Conservation (phyloP, 2,888 invertebrate species). For the Clusia tigrina region DNA sequence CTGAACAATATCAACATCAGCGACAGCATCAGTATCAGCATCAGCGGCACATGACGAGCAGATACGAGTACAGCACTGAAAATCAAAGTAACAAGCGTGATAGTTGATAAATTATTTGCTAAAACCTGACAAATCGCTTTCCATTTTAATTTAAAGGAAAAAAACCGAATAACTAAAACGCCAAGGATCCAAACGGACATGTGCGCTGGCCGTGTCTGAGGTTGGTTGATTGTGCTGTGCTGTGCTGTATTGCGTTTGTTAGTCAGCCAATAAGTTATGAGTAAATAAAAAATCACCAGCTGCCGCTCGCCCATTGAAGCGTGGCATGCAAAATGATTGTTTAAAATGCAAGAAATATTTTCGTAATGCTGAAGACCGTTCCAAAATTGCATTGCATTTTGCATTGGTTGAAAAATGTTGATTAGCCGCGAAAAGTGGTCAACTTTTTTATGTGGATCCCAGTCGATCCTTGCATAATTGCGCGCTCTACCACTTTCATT, state of each 20-base stretch:
- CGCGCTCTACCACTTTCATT: slow-evolving; percentile 50
- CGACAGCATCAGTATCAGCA: neutral
- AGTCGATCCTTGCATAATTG: slow-evolving; percentile 51
- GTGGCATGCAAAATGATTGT: slow-evolving; percentile 10
- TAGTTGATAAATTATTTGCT: slow-evolving; percentile 51
- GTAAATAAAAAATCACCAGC: too few species aligned
- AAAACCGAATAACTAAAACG: too few species aligned
- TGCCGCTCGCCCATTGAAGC: neutral
- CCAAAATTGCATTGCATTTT: neutral
- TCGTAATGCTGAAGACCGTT: too few species aligned
- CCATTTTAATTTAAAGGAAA: slow-evolving; percentile 50
- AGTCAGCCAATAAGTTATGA: too few species aligned
- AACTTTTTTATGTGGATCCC: neutral
- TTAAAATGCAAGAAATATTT: neutral
- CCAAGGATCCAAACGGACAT: neutral
- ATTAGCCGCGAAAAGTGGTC: slow-evolving; percentile 5
- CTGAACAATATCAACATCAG: neutral
- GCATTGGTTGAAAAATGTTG: neutral
- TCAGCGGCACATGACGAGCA: slow-evolving; percentile 8
- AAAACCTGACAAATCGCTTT: slow-evolving; percentile 62
- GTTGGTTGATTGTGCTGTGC: neutral
- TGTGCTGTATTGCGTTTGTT: neutral
- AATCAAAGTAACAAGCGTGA: slow-evolving; percentile 17
- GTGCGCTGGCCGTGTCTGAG: neutral
- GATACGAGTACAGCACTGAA: slow-evolving; percentile 9